Percentiles rank a stretch among this genome's conserved stretches.
These are phyloP conservation scores for Ridgeia piscesae DNA, from an alignment of 1,140 invertebrate species.

Conservation along the genomic window DNA sequence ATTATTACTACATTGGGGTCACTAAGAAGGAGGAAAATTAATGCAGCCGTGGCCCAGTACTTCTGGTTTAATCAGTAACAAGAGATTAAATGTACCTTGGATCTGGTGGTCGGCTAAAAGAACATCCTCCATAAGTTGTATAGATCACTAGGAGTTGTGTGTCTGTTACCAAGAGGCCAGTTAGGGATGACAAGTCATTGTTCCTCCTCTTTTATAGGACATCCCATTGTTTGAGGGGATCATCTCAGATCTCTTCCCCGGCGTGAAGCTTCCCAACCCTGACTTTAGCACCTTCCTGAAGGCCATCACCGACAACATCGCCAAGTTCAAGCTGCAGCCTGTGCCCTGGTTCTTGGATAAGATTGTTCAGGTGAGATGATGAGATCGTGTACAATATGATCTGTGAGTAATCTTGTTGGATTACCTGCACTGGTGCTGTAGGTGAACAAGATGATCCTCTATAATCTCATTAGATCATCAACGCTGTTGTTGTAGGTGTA, in stretches of 20 bases:
- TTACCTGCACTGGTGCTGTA: not conserved
- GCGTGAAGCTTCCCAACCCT: conserved; percentile 52
- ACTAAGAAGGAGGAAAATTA: too few relatives aligned
- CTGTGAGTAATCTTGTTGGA: conserved; percentile 64
- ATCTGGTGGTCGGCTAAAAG: too few relatives aligned
- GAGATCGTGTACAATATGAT: conserved; percentile 62
- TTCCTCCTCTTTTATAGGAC: conserved; percentile 52
- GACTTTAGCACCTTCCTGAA: conserved; percentile 67
- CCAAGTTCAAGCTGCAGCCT: conserved; percentile 51
- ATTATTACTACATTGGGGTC: too few relatives aligned
- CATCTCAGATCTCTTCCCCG: conserved; percentile 59
- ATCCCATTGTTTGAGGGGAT: conserved; percentile 60
- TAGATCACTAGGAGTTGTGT: too few relatives aligned
- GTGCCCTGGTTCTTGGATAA: conserved; percentile 58
- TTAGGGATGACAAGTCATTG: not conserved
- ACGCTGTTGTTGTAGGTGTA: not conserved
- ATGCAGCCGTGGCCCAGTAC: too few relatives aligned
- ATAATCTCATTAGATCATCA: not conserved
- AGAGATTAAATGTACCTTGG: too few relatives aligned
- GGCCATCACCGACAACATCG: conserved; percentile 56
- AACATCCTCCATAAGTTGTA: too few relatives aligned
- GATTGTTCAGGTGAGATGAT: conserved; percentile 54
- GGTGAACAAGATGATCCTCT: not conserved
- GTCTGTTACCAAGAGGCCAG: too few relatives aligned
- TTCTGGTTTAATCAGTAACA: too few relatives aligned